Conservation (phyloP, 2,888 invertebrate genomes). For the Dastarcus helophoroides region DNA sequence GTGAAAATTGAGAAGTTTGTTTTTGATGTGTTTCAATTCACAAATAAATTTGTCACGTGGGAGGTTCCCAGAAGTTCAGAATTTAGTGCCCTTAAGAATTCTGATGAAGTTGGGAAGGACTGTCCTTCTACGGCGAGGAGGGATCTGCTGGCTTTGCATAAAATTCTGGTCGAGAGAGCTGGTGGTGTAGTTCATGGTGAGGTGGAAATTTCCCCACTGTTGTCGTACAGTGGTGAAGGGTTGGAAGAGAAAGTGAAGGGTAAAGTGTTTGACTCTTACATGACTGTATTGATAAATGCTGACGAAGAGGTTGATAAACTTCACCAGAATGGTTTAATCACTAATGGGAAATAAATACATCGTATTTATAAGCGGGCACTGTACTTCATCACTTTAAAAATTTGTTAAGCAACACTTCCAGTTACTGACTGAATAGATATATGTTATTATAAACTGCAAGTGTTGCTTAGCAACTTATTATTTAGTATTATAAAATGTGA, state of each 20-base stretch:
- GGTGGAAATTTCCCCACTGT: conserved; percentile 82
- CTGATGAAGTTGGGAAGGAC: conserved; percentile 77
- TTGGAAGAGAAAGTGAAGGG: conserved; percentile 37
- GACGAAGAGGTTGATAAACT: conserved; percentile 13
- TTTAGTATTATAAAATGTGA: too few relatives aligned
- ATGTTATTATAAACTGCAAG: too few relatives aligned
- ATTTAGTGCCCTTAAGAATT: conserved; percentile 95
- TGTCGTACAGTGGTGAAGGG: conserved; percentile 87
- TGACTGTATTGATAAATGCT: conserved; percentile 11
- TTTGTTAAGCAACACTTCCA: too few relatives aligned
- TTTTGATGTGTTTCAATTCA: conserved; percentile 94
- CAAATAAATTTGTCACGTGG: conserved; percentile 84
- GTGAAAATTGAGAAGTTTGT: conserved; percentile 99
- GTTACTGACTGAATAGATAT: too few relatives aligned
- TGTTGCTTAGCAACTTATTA: too few relatives aligned
- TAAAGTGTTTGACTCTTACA: conserved; percentile 12
- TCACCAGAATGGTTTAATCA: too few relatives aligned
- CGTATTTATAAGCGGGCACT: too few relatives aligned
- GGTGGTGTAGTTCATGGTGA: conserved; percentile 64
- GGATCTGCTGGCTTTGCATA: conserved; percentile 66
- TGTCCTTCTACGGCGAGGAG: conserved; percentile 78
- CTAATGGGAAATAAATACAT: too few relatives aligned
- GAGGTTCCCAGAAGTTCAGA: conserved; percentile 86
- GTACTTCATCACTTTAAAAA: too few relatives aligned
- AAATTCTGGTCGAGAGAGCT: conserved; percentile 66